Evolutionary conservation across 2,888 invertebrate genomes (phyloP).

Genomic region (Cantharis flavilabris): DNA sequence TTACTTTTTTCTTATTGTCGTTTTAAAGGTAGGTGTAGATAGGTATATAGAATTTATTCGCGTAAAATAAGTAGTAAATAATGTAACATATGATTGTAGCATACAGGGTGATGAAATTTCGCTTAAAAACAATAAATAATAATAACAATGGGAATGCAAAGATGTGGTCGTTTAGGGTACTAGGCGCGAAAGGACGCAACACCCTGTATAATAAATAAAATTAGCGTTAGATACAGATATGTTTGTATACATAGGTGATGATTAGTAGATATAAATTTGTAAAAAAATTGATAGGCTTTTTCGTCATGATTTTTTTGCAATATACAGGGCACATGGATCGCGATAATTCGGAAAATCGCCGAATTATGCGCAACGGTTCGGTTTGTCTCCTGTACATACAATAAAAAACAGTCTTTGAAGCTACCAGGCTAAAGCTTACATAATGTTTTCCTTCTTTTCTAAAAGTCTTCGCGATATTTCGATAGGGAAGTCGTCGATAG

Average conservation of each 20-base stretch:
- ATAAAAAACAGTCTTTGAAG: not conserved
- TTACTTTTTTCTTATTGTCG: not conserved
- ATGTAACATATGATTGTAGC: not conserved
- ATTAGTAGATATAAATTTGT: conserved; percentile 1
- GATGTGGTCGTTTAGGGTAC: not conserved
- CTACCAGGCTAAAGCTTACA: not conserved
- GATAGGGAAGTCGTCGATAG: not conserved
- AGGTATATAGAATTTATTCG: not conserved
- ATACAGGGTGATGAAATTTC: not conserved
- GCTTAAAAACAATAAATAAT: not conserved
- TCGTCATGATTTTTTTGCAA: not conserved
- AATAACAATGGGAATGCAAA: not conserved
- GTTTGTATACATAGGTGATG: not conserved
- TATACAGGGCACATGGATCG: not conserved
- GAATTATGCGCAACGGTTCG: not conserved
- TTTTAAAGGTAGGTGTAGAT: not conserved
- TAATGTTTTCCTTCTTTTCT: not conserved
- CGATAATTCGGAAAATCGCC: not conserved
- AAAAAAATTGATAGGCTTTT: not conserved
- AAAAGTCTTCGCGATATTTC: not conserved
- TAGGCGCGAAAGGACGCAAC: not conserved
- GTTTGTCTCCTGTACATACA: not conserved
- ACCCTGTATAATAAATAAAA: not conserved
- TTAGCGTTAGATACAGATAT: not conserved
- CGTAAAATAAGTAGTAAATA: not conserved